Evolutionary conservation across 2,113 vertebrate species (phyloP), one percentile per base, ranked within the genome.

Genomic region (Axis porcinus): DNA sequence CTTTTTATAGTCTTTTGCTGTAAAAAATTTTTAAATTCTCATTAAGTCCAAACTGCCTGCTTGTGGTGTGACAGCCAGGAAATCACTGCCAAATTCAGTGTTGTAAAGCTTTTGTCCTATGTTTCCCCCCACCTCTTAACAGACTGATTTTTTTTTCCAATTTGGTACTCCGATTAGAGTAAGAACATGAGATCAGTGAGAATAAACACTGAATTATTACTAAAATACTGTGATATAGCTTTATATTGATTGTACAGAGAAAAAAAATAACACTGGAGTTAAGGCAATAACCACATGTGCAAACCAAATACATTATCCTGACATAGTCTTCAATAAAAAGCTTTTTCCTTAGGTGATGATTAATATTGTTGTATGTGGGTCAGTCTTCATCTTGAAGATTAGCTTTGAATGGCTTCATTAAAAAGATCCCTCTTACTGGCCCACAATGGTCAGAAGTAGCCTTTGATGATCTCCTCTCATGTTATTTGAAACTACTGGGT

Each of bases 401-500:
- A 95, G 12, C 27, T 82, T 55, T 55, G 47, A 88, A 94, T 52
- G 70, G 54, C 94, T 94, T 62, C 23, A 94, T 96, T 98, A 79
- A 57, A 94, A 92, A 93, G 96, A 70, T 97, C 40, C 74, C 40
- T 95, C 60, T 97, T 98, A 99, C 55, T 99, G 99, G 55, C 98
- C 98, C 87, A 98, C 97, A 60, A 99, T 99, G 6, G 98, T 98
- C 88, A 99, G 50, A 86, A 99, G 98, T 89, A 99, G 91, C 28
- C 94, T 92, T 67, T 97, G 97, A 97, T 99, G 99, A 94, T 99
- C 98, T 45, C 98, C 98, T 45, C 98, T 76, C 36, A 43, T 27
- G 36, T 43, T 23, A 43, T 43, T 43, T 43, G 43, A 47, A 93
- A 99, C 98, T 98, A 99, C 98, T 25, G 98, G 97, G 83, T 96